A percentile compares a stretch with the other conserved stretches of the same genome.
Evolutionary conservation across 2,113 vertebrate species (phyloP).

Genomic region (Penelope pileata): DNA sequence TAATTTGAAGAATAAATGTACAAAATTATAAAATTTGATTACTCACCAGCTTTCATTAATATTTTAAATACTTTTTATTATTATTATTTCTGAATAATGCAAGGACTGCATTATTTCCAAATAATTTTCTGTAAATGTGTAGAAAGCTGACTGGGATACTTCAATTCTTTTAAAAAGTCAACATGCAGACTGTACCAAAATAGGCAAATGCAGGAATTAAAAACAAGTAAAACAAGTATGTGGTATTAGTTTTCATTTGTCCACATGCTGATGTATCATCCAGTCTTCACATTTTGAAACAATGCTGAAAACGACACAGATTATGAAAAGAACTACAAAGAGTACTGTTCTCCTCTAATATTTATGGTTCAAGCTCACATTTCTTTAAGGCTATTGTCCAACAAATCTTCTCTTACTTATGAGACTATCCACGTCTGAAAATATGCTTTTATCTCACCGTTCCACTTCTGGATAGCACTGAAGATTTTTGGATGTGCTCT

Average conservation of each 20-base stretch:
- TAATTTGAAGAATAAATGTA: slow-evolving; percentile 2
- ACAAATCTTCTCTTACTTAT: background rate
- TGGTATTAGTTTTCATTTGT: background rate
- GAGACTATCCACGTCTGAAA: background rate
- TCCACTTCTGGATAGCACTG: background rate
- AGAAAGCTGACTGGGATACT: background rate
- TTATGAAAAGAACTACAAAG: background rate
- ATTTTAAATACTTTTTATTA: background rate
- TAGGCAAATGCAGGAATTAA: background rate
- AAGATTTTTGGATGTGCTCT: background rate
- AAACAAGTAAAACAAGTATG: background rate
- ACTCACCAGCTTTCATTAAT: background rate
- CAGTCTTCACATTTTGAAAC: background rate
- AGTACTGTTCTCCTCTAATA: background rate
- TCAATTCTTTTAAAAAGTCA: background rate
- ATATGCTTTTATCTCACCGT: background rate
- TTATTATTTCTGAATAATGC: background rate
- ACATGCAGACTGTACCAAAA: background rate
- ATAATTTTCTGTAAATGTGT: background rate
- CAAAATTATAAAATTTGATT: background rate
- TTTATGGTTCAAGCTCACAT: background rate
- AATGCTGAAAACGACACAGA: background rate
- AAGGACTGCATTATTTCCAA: background rate
- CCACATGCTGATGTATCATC: background rate
- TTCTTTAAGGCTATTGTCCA: background rate